phyloP scores from a whole-genome alignment of 2,113 vertebrate genomes.

The Sapajus apella region DNA sequence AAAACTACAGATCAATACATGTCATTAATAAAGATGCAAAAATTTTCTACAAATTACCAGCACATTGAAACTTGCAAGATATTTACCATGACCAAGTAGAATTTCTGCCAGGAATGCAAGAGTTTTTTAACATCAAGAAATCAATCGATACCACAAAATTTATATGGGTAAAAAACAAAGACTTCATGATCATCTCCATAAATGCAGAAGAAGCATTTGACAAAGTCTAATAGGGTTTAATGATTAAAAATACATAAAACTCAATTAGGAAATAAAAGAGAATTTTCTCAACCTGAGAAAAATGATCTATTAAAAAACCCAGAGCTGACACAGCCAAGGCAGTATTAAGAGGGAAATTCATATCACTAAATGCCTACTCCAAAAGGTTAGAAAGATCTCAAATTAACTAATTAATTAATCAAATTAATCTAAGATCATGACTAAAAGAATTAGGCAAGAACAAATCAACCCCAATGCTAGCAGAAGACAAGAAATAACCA shows the following conservation, averaged over 20 bases:
- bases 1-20: not conserved
- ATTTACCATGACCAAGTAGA: not conserved
- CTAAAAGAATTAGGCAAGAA: too few relatives aligned
- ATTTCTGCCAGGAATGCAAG: not conserved
- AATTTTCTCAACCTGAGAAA: not conserved
- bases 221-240: not conserved
- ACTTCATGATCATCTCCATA: not conserved
- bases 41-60: not conserved
- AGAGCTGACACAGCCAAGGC: not conserved
- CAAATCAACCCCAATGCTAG: too few relatives aligned
- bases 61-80: not conserved
- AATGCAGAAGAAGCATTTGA: not conserved
- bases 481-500: too few relatives aligned
- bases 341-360: too few relatives aligned
- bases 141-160: not conserved
- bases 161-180: not conserved
- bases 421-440: too few relatives aligned
- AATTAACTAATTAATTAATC: too few relatives aligned
- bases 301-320: not conserved
- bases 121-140: not conserved
- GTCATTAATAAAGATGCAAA: not conserved
- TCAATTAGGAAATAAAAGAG: not conserved
- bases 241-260: not conserved
- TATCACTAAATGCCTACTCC: too few relatives aligned
- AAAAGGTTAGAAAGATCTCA: too few relatives aligned